These are phyloP conservation scores for Micrasema longulum DNA, from an alignment of 1,140 invertebrate species.

Conservation along the genomic window DNA sequence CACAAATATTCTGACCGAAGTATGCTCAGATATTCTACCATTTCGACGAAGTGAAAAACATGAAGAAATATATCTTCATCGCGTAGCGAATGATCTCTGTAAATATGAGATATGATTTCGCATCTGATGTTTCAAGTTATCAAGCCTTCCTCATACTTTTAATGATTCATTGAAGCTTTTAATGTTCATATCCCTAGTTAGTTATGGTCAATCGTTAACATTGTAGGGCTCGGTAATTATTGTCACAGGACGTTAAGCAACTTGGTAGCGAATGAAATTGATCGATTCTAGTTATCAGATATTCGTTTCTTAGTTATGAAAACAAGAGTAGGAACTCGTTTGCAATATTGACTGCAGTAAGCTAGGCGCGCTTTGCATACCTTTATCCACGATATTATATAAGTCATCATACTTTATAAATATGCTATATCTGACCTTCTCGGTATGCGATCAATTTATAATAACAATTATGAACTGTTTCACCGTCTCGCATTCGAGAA, in stretches of 20 bases:
- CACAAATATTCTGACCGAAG: too few species aligned
- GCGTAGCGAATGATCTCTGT: too few species aligned
- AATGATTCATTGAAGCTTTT: too few species aligned
- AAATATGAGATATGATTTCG: too few species aligned
- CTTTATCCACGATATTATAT: conserved; percentile 10
- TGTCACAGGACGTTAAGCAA: conserved; percentile 20
- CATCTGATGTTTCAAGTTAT: too few species aligned
- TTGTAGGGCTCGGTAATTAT: not conserved
- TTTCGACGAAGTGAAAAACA: too few species aligned
- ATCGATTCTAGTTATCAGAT: conserved; percentile 12
- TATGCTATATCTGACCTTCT: conserved; percentile 1
- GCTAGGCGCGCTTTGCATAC: conserved; percentile 10
- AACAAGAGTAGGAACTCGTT: conserved; percentile 1
- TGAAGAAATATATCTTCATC: too few species aligned
- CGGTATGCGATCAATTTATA: conserved; percentile 12
- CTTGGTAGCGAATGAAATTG: not conserved
- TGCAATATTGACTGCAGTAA: conserved; percentile 7
- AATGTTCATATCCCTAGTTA: too few species aligned
- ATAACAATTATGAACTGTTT: not conserved
- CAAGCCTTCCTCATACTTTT: not conserved
- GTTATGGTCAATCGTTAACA: not conserved
- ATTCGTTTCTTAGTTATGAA: conserved; percentile 12
- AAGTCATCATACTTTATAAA: not conserved
- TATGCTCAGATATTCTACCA: too few species aligned
- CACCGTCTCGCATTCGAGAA: not conserved